Percentiles rank a stretch among this genome's conserved stretches.
phyloP scores from a whole-genome alignment of 2,113 vertebrate species.

The Oryzias curvinotus region DNA sequence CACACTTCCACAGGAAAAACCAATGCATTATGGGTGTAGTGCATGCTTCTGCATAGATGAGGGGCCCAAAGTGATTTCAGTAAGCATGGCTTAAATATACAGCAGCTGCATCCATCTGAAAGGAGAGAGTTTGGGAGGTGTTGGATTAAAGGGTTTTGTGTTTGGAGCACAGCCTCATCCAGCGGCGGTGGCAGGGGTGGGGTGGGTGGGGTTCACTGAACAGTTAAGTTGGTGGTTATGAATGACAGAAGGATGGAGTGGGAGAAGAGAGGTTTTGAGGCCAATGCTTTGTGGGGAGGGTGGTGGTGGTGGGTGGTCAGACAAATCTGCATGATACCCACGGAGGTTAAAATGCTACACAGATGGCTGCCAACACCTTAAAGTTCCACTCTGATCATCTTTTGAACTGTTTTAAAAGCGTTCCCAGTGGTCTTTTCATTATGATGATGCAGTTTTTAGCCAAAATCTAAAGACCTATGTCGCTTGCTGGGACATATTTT shows the following conservation, averaged over 20 bases:
- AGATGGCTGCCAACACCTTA: constrained; percentile 77
- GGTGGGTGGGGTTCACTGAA: constrained; percentile 14
- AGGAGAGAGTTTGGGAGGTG: not conserved
- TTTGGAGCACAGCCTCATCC: constrained; percentile 48
- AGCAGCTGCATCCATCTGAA: too few relatives aligned
- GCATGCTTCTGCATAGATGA: constrained; percentile 10
- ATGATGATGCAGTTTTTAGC: too few relatives aligned
- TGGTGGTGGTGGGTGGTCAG: constrained; percentile 73
- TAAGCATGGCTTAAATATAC: constrained; percentile 48
- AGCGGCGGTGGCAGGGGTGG: constrained; percentile 39
- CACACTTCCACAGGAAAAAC: constrained; percentile 32
- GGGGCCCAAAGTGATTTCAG: constrained; percentile 37
- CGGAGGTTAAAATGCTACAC: constrained; percentile 76
- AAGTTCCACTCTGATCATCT: constrained; percentile 1
- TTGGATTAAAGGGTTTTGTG: constrained; percentile 46
- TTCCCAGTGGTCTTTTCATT: too few relatives aligned
- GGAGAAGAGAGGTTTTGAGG: constrained; percentile 64
- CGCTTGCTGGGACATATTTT: too few relatives aligned
- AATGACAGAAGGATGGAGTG: not conserved
- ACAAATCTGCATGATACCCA: constrained; percentile 77
- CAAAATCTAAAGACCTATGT: too few relatives aligned
- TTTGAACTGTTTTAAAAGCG: too few relatives aligned
- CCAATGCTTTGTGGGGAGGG: constrained; percentile 56
- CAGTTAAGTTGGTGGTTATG: too few relatives aligned
- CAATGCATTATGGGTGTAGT: constrained; percentile 15